Base-by-base conservation (phyloP, 2,113 vertebrate genomes). In the Leptobrachium ailaonicum region DNA sequence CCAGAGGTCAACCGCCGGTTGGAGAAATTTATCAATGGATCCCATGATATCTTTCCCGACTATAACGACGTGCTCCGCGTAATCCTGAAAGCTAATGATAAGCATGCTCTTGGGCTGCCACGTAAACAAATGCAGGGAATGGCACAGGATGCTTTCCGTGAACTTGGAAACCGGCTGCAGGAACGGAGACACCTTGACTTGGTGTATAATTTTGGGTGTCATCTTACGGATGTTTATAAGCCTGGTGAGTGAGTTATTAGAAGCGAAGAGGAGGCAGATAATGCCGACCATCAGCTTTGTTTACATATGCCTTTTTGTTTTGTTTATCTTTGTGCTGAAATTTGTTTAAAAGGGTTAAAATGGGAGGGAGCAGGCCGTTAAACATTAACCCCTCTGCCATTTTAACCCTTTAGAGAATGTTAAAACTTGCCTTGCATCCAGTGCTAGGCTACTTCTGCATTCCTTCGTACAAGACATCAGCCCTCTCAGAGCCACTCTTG, bases 191-290 rank as follows among this genome's bases (percentile, higher is more conserved):
- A 95, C 79, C 90, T 95, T 0, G 96, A 97, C 83, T 89, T 97
- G 83, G 90, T 96, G 53, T 98, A 94, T 84, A 98, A 98, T 89
- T 98, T 98, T 0, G 96, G 96, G 2, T 96, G 93, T 0, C 93
- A 94, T 53, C 94, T 98, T 14, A 98, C 96, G 0, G 96, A 98
- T 54, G 0, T 73, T 47, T 98, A 96, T 62, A 92, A 88, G 50
- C 88, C 90, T 20, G 85, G 96, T 97, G 86, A 86, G 72, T 81
- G 42, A 42, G 11, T 40, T 2, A 32, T 32, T 32, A 32, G 20
- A 32, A 32, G 20, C 20, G 20, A 32, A 32, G 20, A 32, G 20
- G 20, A 32, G 20, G 20, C 20, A 32, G 20, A 32, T 32, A 32
- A 32, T 32, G 20, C 20, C 20, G 20, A 32, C 20, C 20, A 32